Base-by-base conservation (phyloP, 2,113 vertebrate genomes). In the Microtus richardsoni region DNA sequence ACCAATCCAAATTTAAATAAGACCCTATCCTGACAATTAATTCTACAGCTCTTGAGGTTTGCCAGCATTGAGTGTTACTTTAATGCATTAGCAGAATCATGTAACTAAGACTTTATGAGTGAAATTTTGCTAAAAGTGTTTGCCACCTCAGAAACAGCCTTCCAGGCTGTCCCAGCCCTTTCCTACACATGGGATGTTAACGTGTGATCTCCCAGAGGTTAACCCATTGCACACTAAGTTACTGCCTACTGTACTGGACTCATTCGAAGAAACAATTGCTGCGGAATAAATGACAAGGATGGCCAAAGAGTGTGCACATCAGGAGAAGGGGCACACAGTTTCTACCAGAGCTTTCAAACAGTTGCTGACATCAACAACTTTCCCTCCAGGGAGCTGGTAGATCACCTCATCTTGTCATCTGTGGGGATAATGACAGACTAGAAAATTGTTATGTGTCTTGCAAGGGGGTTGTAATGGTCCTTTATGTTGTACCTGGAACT, bases 211-310 rank as follows among this genome's bases (percentile, higher is more conserved):
- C 36, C 52, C 82, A 58, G 82, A 88, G 60, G 60, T 89, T 71
- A 93, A 74, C 74, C 39, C 13, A 9, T 89, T 95, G 19, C 47
- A 83, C 86, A 89, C 52, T 91, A 77, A 96, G 74, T 93, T 79
- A 41, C 75, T 85, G 28, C 73, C 41, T 33, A 75, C 24, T 28
- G 26, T 13, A 80, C 49, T 28, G 36, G 17, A 74, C 30, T 92
- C 21, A n/a, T 6, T 54, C 30, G 85, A 89, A 89, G 49, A 52
- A 74, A 8, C n/a, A 79, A 84, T 62, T 79, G 21, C 47, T 62
- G 13, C 68, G 8, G 24, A 49, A 74, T 82, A 39, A 74, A 82
- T 75, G 80, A 68, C 30, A 54, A 84, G 88, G 44, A 75, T 36
- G 91, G 62, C 33, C 26, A 39, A 83, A 74, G 62, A 79, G 44